Base-by-base conservation (phyloP, 2,113 vertebrate species). In the Chamaetylas fuelleborni region DNA sequence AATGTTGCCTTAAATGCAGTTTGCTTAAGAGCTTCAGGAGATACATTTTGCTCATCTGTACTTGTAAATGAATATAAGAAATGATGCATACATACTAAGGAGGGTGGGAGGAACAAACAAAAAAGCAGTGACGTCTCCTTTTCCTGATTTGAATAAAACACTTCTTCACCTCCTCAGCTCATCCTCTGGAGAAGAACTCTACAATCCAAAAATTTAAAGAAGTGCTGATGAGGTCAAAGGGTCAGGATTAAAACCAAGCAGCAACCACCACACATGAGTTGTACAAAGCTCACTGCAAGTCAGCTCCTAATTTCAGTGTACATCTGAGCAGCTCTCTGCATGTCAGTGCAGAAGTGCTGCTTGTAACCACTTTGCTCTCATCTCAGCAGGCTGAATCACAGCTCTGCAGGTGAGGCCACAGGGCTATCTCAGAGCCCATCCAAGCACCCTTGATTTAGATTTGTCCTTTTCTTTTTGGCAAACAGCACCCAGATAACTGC, bases 381-480 rank as follows among this genome's bases (percentile, higher is more conserved):
- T 38, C 71, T 53, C 38, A 47, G 57, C 26, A 72, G 29, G 50
- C 16, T 7, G 13, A 91, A 48, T 36, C 62, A 64, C 8, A 7
- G 81, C 71, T 77, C 81, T 72, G 43, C 42, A 81, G 8, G 61
- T 5, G 28, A 53, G 71, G 58, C 19, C 20, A 16, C 58, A 31
- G 45, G 26, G 43, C 8, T 18, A 73, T 16, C 81, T 60, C 70
- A 93, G 53, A 80, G 62, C 36, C 36, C 78, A 57, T 45, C 34
- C 29, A 29, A 74, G 43, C 16, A 23, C 60, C 53, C 12, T 54
- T 20, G 0, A 0, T 14, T 73, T 7, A 10, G n/a, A 22, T 48
- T 71, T 64, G 15, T n/a, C 23, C n/a, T 80, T 81, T 80, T 16
- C 11, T 48, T 85, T 61, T 48, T 80, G n/a, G 85, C 82, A 69